Base-by-base conservation (phyloP, 2,888 invertebrate species). In the Pristionchus fissidentatus region DNA sequence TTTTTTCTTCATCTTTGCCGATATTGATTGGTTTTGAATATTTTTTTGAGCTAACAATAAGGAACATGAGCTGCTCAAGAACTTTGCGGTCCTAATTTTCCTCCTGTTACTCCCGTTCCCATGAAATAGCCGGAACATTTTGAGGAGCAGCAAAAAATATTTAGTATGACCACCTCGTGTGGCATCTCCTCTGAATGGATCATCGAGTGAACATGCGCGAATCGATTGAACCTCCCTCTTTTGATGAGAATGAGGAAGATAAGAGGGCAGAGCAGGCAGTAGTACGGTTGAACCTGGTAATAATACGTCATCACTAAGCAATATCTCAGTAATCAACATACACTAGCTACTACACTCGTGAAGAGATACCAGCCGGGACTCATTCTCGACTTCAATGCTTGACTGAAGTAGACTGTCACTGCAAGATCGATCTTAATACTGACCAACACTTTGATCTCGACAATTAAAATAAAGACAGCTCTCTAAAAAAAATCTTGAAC, bases 331-430 rank as follows among this genome's bases (percentile, higher is more conserved):
- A 3, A 26, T 26, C 8, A 1, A 2, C 70, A n/a, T 41, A 70
- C 70, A 41, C 41, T 70, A n/a, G 70, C 35, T 2, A 41, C 8
- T 4, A 35, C 41, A 13, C n/a, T n/a, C 0, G 70, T 70, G 41
- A 70, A 41, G 7, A n/a, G 35, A 26, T 70, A 70, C 70, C 70
- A 70, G 19, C 8, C 70, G n/a, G 70, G 41, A 26, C 41, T 70
- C 70, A 70, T 70, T 22, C 41, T 41, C n/a, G 70, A 70, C 7
- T 70, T 70, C n/a, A 70, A 22, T 7, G 35, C 13, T 26, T 70
- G n/a, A 22, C 70, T 70, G 41, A 70, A 70, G 70, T n/a, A 70
- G 70, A 70, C n/a, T n/a, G 70, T 32, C 1, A 13, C 70, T 70
- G 19, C 13, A 62, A 62, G 13, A 15, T n/a, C 32, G 5, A n/a